A percentile compares a stretch with the other conserved stretches of the same genome.
These are phyloP conservation scores for Clangula hyemalis DNA, from an alignment of 2,797 vertebrate species.

Conservation along the genomic window DNA sequence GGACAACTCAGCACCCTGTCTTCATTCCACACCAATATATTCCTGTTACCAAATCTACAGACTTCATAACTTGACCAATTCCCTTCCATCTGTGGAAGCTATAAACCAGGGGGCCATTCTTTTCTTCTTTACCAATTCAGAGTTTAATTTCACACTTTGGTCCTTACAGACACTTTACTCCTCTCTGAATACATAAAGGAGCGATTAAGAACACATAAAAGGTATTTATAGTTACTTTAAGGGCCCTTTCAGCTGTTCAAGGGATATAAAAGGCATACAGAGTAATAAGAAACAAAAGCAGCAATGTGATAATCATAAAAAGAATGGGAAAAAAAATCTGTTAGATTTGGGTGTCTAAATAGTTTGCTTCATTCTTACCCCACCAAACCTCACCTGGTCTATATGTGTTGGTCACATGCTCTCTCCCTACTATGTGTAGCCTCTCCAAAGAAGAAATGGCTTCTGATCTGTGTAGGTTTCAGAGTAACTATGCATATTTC, in stretches of 20 bases:
- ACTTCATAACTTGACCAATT: conserved; percentile 20
- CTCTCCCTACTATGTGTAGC: accelerated
- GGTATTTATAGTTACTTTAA: not conserved
- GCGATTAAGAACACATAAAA: not conserved
- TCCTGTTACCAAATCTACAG: not conserved
- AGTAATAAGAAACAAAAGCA: conserved; percentile 11
- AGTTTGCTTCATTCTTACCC: not conserved
- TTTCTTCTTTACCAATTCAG: not conserved
- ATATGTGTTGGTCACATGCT: not conserved
- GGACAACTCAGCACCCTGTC: not conserved
- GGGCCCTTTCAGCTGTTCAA: not conserved
- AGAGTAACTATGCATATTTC: not conserved
- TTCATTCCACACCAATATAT: not conserved
- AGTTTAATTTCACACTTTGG: conserved; percentile 16
- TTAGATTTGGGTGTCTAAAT: not conserved
- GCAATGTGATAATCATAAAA: not conserved
- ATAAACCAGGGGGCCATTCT: not conserved
- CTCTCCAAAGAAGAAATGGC: not conserved
- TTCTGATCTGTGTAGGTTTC: not conserved
- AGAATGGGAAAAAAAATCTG: not conserved
- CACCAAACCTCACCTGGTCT: not conserved
- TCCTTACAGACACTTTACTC: not conserved
- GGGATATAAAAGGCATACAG: not conserved
- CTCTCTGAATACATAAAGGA: not conserved
- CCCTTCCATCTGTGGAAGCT: not conserved